Evolutionary conservation across 2,888 invertebrate genomes (phyloP), one percentile per base, ranked within the genome.

Genomic region (Phyllotreta cruciferae): DNA sequence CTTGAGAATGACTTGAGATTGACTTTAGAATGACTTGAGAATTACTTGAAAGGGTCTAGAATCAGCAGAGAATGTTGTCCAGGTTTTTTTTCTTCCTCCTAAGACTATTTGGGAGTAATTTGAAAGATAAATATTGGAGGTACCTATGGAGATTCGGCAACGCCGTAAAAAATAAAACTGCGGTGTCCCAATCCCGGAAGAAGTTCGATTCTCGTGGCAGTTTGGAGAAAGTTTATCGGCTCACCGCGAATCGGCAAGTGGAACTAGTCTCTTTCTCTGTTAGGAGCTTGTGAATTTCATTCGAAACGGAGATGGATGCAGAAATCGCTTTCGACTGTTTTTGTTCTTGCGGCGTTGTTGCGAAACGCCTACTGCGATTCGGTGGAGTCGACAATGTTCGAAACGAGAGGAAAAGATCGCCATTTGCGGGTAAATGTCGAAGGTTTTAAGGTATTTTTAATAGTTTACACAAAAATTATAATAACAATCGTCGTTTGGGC

Each of bases 121-220:
- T 44, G 36, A 9, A 47, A 53, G 61, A 55, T 24, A 24, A 1
- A 24, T 24, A 24, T 24, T 24, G 4, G 24, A 24, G 24, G 24
- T 24, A 24, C 24, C 24, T 24, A 24, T 24, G 24, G 24, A 24
- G 24, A 24, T 24, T 39, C 35, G 57, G 41, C 50, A 41, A 57
- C 41, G 8, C 34, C 34, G 49, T 9, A 41, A 11, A n/a, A 36
- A 24, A 24, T 24, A 24, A 49, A 35, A 37, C 49, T 38, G 56
- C 56, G 36, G 72, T 76, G 75, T 77, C 76, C 73, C 76, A 78
- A 78, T 77, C 78, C 77, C 78, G 78, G 78, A 78, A 78, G 77
- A 77, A 73, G 69, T 71, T 24, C 62, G 11, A 41, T 57, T 47
- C 47, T 52, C 50, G 64, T 50, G 44, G 62, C 68, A 71, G 70